Conservation (phyloP, 1,140 invertebrate species). For the Pomacea maculata region DNA sequence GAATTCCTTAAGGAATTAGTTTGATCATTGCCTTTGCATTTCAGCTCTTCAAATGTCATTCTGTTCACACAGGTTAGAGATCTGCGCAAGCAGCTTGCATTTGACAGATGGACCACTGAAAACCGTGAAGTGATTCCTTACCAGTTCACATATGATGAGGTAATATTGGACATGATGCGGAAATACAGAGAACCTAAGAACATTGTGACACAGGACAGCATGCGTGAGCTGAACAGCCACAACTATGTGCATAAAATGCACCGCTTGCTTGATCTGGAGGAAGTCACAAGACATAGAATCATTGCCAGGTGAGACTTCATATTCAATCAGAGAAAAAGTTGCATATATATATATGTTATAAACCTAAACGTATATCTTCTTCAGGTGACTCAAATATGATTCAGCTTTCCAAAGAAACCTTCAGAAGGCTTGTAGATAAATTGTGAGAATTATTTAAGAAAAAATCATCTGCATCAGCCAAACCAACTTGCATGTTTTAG, state of each 20-base stretch:
- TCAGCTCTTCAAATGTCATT: background rate
- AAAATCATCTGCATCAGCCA: too few relatives aligned
- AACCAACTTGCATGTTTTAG: too few relatives aligned
- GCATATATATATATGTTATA: background rate
- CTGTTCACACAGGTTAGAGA: constrained; percentile 33
- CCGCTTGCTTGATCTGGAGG: constrained; percentile 57
- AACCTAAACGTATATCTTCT: background rate
- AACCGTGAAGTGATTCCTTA: constrained; percentile 50
- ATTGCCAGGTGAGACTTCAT: constrained; percentile 51
- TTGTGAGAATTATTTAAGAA: too few relatives aligned
- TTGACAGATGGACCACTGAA: constrained; percentile 56
- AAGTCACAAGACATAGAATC: constrained; percentile 55
- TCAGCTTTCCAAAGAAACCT: too few relatives aligned
- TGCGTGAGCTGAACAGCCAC: constrained; percentile 53
- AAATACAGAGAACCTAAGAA: constrained; percentile 54
- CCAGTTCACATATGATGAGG: constrained; percentile 26
- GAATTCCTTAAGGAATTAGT: too few relatives aligned
- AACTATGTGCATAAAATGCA: constrained; percentile 63
- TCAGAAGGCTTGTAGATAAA: too few relatives aligned
- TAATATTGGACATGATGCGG: constrained; percentile 35
- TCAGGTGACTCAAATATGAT: background rate
- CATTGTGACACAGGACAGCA: constrained; percentile 52
- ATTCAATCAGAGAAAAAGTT: background rate
- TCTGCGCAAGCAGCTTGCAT: constrained; percentile 49
- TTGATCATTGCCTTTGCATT: too few relatives aligned